Percentiles rank a stretch among this genome's conserved stretches.
These are phyloP conservation scores for Xylophagus ater DNA, from an alignment of 2,888 invertebrate species.

Conservation along the genomic window DNA sequence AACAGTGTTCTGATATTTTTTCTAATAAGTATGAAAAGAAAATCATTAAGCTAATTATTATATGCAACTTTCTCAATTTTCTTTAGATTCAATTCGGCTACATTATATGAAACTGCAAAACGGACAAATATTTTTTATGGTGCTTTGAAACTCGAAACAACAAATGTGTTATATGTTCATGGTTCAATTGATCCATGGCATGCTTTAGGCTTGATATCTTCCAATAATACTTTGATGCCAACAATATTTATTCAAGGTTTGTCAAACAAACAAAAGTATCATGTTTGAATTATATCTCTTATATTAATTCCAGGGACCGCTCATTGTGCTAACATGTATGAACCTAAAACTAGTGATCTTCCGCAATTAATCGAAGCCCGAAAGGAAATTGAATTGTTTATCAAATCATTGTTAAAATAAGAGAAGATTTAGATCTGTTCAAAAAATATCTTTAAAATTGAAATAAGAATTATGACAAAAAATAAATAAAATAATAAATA, in stretches of 20 bases:
- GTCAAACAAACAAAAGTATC: slow-evolving; percentile 4
- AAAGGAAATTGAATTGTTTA: no score
- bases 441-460: background rate
- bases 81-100: no score
- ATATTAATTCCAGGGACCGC: slow-evolving; percentile 59
- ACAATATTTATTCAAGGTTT: slow-evolving; percentile 65
- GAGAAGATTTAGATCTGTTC: background rate
- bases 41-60: background rate
- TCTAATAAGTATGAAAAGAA: slow-evolving; percentile 48
- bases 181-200: slow-evolving; percentile 87
- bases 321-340: slow-evolving; percentile 91
- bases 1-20: slow-evolving; percentile 75
- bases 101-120: slow-evolving; percentile 49
- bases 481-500: no score
- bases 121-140: slow-evolving; percentile 75
- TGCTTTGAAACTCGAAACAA: slow-evolving; percentile 54
- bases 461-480: background rate
- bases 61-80: slow-evolving; percentile 47
- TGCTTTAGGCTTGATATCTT: slow-evolving; percentile 57
- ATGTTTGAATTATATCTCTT: background rate
- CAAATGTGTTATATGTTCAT: slow-evolving; percentile 72
- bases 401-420: slow-evolving; percentile 9
- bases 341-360: slow-evolving; percentile 52
- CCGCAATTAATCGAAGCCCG: slow-evolving; percentile 58
- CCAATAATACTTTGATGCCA: slow-evolving; percentile 45